Evolutionary conservation across 1,140 invertebrate species (phyloP).

Genomic region (Campoletis sonorensis): DNA sequence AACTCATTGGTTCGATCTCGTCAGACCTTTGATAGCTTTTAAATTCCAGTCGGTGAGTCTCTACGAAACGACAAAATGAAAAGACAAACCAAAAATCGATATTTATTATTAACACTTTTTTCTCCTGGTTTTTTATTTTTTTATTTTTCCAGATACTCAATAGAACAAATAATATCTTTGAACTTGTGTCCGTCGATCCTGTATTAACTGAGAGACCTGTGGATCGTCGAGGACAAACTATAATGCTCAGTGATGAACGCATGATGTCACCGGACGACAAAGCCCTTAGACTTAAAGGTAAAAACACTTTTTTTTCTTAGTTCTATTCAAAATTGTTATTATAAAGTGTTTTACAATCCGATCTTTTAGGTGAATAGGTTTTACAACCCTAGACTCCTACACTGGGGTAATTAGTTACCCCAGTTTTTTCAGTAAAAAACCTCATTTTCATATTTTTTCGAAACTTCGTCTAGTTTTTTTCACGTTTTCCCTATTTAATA

Average conservation of each 20-base stretch:
- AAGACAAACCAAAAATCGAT: background rate
- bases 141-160: slow-evolving; percentile 87
- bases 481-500: no score
- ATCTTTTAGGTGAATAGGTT: no score
- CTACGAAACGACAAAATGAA: background rate
- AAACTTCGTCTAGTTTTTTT: no score
- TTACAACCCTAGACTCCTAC: no score
- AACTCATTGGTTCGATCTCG: slow-evolving; percentile 93
- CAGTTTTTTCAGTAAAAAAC: no score
- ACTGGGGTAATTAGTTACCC: no score
- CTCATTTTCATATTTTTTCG: no score
- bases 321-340: background rate
- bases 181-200: slow-evolving; percentile 91
- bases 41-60: slow-evolving; percentile 93
- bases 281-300: slow-evolving; percentile 89
- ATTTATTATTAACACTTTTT: background rate
- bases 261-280: slow-evolving; percentile 80
- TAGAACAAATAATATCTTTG: slow-evolving; percentile 97
- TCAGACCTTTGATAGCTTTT: slow-evolving; percentile 94
- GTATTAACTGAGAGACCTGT: slow-evolving; percentile 83
- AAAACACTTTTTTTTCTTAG: background rate
- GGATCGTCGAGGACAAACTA: slow-evolving; percentile 75
- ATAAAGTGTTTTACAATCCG: no score
- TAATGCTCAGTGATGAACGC: slow-evolving; percentile 80
- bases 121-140: background rate